These are phyloP conservation scores for Alviniconcha marisindica DNA, from an alignment of 1,140 invertebrate species.

Conservation along the genomic window DNA sequence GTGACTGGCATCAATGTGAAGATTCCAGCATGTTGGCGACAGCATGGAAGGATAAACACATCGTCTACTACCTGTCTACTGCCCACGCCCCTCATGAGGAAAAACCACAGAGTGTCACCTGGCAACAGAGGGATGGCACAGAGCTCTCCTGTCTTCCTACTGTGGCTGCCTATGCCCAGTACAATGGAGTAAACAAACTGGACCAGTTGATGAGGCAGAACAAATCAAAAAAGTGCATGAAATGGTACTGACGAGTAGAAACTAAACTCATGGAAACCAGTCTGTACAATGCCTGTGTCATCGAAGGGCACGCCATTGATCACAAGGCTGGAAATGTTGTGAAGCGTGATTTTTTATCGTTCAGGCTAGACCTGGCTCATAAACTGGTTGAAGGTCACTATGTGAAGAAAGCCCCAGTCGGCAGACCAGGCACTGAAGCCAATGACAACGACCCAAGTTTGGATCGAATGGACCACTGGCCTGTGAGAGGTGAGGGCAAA, in stretches of 20 bases:
- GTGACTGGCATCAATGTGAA: not conserved
- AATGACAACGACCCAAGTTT: not conserved
- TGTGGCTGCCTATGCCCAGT: slow-evolving; percentile 36
- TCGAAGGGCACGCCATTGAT: not conserved
- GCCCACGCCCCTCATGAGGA: slow-evolving; percentile 25
- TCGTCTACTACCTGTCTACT: slow-evolving; percentile 39
- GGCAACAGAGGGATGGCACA: slow-evolving; percentile 49
- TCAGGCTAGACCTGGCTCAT: slow-evolving; percentile 30
- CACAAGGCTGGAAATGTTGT: slow-evolving; percentile 22
- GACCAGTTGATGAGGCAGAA: slow-evolving; percentile 40
- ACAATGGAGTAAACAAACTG: slow-evolving; percentile 45
- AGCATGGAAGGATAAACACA: slow-evolving; percentile 47
- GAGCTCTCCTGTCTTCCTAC: slow-evolving; percentile 33
- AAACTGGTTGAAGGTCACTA: slow-evolving; percentile 15
- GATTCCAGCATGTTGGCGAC: slow-evolving; percentile 39
- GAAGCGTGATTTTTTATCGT: slow-evolving; percentile 28
- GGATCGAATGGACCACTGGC: not conserved
- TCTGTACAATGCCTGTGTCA: slow-evolving; percentile 40
- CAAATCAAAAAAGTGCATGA: slow-evolving; percentile 25
- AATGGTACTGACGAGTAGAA: slow-evolving; percentile 34
- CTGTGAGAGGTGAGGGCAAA: too few relatives aligned
- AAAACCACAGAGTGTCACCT: not conserved
- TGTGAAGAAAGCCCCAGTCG: not conserved
- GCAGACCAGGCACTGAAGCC: not conserved
- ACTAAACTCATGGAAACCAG: slow-evolving; percentile 33